These are phyloP conservation scores for Thalpophila matura DNA, from an alignment of 2,888 invertebrate genomes.

Conservation along the genomic window DNA sequence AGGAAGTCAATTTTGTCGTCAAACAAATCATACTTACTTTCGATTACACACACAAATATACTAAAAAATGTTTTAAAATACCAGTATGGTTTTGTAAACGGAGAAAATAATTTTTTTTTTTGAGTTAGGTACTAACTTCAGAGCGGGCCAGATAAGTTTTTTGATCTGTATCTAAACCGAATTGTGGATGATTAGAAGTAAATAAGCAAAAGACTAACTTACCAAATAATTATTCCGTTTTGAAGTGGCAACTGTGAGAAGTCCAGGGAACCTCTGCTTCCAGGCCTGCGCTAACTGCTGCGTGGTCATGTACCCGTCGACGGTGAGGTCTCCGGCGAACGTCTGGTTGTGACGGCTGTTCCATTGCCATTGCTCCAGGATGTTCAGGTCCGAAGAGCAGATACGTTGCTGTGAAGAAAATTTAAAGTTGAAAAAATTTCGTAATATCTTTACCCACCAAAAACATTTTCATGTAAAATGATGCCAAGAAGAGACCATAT, in stretches of 20 bases:
- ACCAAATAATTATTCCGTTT: constrained; percentile 90
- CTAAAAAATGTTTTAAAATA: too few relatives aligned
- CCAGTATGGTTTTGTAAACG: too few relatives aligned
- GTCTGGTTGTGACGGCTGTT: constrained; percentile 90
- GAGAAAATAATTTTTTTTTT: too few relatives aligned
- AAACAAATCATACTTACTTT: background rate
- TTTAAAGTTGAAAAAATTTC: background rate
- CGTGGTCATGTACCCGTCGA: constrained; percentile 92
- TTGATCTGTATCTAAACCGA: too few relatives aligned
- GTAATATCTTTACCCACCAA: background rate
- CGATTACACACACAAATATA: background rate
- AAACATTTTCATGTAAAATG: too few relatives aligned
- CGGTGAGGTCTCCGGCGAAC: constrained; percentile 91
- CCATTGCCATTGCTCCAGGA: constrained; percentile 93
- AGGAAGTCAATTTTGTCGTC: background rate
- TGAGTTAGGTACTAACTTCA: too few relatives aligned
- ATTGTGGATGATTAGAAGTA: too few relatives aligned
- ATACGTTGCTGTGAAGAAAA: constrained; percentile 86
- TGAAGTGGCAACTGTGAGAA: constrained; percentile 91
- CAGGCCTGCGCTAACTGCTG: constrained; percentile 93
- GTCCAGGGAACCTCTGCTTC: constrained; percentile 91
- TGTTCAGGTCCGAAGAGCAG: constrained; percentile 92
- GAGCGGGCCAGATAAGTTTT: too few relatives aligned
- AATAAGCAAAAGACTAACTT: constrained; percentile 41
- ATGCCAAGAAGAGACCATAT: too few relatives aligned